Percentiles rank a stretch among this genome's conserved stretches.
These are phyloP conservation scores for Drosophila neutralis DNA, from an alignment of 2,888 invertebrate genomes.

Conservation along the genomic window DNA sequence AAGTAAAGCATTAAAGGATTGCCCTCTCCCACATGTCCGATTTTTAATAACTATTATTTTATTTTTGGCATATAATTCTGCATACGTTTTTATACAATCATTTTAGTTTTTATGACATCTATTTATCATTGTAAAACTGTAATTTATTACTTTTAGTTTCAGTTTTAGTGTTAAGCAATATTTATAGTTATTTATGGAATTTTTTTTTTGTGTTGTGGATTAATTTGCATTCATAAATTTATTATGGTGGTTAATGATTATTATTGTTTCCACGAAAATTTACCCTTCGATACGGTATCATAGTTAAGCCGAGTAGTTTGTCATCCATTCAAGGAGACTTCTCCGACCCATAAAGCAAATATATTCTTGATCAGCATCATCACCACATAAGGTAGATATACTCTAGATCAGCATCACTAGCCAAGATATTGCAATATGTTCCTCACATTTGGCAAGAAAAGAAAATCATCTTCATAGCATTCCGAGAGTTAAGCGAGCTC, in stretches of 20 bases:
- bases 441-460: background rate
- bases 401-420: background rate
- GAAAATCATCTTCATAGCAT: background rate
- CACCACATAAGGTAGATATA: background rate
- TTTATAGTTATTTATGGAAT: background rate
- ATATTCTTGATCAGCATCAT: background rate
- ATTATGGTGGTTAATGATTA: background rate
- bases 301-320: background rate
- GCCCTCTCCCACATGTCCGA: background rate
- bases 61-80: background rate
- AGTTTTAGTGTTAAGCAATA: background rate
- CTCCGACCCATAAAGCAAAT: background rate
- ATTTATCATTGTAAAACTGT: background rate
- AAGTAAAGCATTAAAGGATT: background rate
- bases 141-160: background rate
- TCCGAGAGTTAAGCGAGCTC: background rate
- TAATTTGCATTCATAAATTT: slow-evolving; percentile 1
- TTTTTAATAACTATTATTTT: background rate
- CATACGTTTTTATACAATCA: background rate
- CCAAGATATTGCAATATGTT: background rate
- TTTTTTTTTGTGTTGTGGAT: background rate
- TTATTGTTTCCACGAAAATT: background rate
- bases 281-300: background rate
- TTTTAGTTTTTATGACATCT: background rate
- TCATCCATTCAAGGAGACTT: background rate